Evolutionary conservation across 1,140 invertebrate species (phyloP).

Genomic region (Hydropsyche tenuis): DNA sequence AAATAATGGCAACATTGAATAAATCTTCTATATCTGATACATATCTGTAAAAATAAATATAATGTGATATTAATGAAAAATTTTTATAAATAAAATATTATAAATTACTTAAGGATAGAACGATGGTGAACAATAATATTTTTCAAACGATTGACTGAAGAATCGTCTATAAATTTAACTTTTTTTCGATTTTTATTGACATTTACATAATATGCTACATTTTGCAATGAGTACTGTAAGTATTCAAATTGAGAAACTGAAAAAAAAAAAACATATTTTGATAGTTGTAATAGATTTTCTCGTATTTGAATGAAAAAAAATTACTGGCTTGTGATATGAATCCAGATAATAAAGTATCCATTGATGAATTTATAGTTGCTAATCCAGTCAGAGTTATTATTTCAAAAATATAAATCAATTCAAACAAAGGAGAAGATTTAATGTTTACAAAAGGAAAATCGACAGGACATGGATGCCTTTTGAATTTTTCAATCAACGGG

Average conservation of each 20-base stretch:
- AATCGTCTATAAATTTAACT: neutral
- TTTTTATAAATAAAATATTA: no score
- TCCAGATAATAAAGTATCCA: constrained; percentile 40
- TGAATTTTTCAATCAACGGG: constrained; percentile 30
- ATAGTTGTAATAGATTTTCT: neutral
- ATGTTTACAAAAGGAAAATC: constrained; percentile 33
- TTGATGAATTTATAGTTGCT: constrained; percentile 38
- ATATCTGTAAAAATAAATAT: constrained; percentile 55
- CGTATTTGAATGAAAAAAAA: neutral
- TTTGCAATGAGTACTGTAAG: constrained; percentile 32
- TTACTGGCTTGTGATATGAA: constrained; percentile 48
- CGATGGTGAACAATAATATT: constrained; percentile 28
- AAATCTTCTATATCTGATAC: constrained; percentile 57
- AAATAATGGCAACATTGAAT: constrained; percentile 57
- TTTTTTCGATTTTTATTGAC: constrained; percentile 6
- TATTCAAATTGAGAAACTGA: constrained; percentile 46
- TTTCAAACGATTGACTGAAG: constrained; percentile 31
- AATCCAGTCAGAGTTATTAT: constrained; percentile 25
- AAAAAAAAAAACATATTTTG: neutral
- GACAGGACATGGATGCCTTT: constrained; percentile 32
- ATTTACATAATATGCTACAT: no score
- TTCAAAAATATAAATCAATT: constrained; percentile 37
- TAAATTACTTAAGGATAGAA: constrained; percentile 37
- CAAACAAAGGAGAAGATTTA: constrained; percentile 31
- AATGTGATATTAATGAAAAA: no score